Percentiles rank a stretch among this genome's conserved stretches.
These are phyloP conservation scores for Linyphia triangularis DNA, from an alignment of 2,888 invertebrate genomes.

Conservation along the genomic window DNA sequence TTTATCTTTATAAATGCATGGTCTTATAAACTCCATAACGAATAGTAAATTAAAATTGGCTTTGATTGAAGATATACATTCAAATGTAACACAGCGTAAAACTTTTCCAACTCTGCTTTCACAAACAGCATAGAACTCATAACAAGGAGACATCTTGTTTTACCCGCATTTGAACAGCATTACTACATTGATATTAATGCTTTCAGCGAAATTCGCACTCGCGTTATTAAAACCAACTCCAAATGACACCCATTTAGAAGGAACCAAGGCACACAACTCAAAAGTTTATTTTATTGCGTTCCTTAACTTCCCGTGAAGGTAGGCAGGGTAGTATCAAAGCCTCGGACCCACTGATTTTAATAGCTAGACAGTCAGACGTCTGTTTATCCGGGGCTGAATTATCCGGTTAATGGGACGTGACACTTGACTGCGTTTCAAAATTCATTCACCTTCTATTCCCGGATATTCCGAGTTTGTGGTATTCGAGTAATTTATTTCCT, in stretches of 20 bases:
- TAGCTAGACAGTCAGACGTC: not conserved
- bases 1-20: too few species aligned
- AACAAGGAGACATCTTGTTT: too few species aligned
- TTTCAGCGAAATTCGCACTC: not conserved
- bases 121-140: too few species aligned
- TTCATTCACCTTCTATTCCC: not conserved
- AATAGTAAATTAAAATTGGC: too few species aligned
- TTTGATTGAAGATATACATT: too few species aligned
- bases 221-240: not conserved
- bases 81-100: too few species aligned
- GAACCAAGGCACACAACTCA: not conserved
- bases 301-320: not conserved
- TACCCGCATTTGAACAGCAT: too few species aligned
- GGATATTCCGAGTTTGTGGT: not conserved
- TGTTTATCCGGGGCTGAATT: constrained; percentile 13
- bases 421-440: constrained; percentile 19
- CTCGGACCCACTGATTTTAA: not conserved
- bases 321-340: not conserved
- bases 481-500: not conserved
- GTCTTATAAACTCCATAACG: too few species aligned
- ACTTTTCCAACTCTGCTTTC: too few species aligned
- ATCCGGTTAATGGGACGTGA: constrained; percentile 27
- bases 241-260: not conserved
- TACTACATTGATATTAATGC: not conserved
- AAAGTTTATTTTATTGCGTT: not conserved